Base-by-base conservation (phyloP, 2,888 invertebrate genomes). In the Caenorhabditis sinica region DNA sequence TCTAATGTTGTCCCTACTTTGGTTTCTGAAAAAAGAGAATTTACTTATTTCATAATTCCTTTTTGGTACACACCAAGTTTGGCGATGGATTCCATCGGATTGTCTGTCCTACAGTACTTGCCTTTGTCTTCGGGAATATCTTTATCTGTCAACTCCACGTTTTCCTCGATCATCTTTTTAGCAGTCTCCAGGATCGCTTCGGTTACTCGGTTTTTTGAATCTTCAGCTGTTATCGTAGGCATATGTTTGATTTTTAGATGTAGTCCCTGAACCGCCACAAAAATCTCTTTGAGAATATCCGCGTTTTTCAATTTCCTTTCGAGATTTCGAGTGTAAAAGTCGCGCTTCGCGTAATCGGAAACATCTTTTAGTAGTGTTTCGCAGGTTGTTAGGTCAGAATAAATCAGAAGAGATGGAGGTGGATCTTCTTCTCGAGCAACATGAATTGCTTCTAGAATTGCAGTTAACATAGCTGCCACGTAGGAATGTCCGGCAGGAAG, bases 371-470 rank as follows among this genome's bases (percentile, higher is more conserved):
- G 49, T 11, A 83, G 71, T 13, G 36, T 33, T 28, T 83, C 80
- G 11, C 33, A 58, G 28, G 69, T 11, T 11, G 23, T 30, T 5
- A 81, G n/a, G 68, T 84, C 84, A 11, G 84, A 73, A 36, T 84
- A 84, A 20, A 84, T 66, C 36, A 84, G 9, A 0, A 84, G 33
- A 13, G 84, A 58, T 11, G 66, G 61, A 30, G 75, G 66, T n/a
- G 73, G 49, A 9, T 84, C 81, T 25, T 84, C 81, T 68, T 84
- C 84, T 60, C 81, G 36, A 23, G 71, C 84, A 20, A 72, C 43
- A 33, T 81, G 45, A 20, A 76, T 23, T 33, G 51, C 84, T 40
- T 84, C 79, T 11, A 84, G 68, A 61, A 84, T 60, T n/a, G 81
- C 73, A 2, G 65, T 56, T 30, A 72, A 56, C 74, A 72, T 83